phyloP scores from a whole-genome alignment of 1,140 invertebrate species.

The Pinna nobilis region DNA sequence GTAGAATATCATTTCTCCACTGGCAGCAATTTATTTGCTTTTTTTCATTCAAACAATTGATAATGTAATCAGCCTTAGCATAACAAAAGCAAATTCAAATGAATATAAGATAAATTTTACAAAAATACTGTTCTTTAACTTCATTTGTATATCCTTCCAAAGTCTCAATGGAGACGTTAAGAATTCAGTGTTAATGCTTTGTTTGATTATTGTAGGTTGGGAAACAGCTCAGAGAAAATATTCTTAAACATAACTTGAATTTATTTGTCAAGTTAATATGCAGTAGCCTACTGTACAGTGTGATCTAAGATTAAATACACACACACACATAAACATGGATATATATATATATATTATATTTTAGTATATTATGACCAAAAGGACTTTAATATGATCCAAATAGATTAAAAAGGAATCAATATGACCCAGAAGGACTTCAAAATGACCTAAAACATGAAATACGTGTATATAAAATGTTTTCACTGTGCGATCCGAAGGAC shows the following conservation, averaged over 20 bases:
- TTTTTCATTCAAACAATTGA: no score
- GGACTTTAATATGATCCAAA: no score
- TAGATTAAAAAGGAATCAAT: no score
- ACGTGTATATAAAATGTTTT: no score
- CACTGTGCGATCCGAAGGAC: no score
- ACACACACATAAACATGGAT: no score
- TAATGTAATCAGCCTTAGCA: no score
- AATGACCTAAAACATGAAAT: no score
- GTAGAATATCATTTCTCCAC: constrained; percentile 24
- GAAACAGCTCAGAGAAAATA: not conserved
- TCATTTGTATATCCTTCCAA: not conserved
- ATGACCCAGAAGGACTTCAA: no score
- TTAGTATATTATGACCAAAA: no score
- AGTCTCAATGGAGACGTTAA: not conserved
- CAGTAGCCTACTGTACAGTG: not conserved
- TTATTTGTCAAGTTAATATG: not conserved
- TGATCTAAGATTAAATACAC: not conserved
- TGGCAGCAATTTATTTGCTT: constrained; percentile 14
- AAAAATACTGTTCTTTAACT: not conserved
- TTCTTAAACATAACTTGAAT: not conserved
- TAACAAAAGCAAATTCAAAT: not conserved
- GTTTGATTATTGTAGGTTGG: not conserved
- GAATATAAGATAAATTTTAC: not conserved
- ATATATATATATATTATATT: no score
- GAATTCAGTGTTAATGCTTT: not conserved